These are phyloP conservation scores for Sycophila texana DNA, from an alignment of 2,888 invertebrate genomes.

Conservation along the genomic window DNA sequence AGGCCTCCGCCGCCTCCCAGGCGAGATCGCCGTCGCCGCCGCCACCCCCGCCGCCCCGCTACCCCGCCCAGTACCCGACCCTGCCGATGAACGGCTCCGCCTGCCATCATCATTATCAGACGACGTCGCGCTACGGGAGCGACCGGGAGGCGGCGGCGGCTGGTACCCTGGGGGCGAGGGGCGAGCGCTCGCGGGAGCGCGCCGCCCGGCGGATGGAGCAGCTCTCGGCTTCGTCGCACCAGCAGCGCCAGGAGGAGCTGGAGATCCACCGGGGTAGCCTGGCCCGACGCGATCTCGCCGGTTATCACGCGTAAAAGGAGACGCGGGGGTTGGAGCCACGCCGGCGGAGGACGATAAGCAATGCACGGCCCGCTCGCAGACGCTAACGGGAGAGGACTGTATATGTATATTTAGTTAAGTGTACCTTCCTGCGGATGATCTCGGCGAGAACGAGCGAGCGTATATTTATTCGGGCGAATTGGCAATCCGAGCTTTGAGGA, in stretches of 20 bases:
- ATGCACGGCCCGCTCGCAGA: neutral
- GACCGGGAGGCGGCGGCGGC: conserved; percentile 47
- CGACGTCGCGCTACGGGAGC: conserved; percentile 63
- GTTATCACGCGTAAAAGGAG: conserved; percentile 54
- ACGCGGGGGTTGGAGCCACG: no score
- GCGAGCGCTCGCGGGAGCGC: conserved; percentile 53
- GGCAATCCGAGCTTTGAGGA: conserved; percentile 24
- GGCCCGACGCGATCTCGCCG: conserved; percentile 60
- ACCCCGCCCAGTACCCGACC: conserved; percentile 69
- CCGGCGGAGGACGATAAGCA: neutral
- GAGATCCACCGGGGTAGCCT: conserved; percentile 60
- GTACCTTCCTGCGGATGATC: conserved; percentile 47
- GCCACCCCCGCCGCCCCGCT: conserved; percentile 66
- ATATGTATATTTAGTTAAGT: conserved; percentile 40
- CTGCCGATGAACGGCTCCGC: conserved; percentile 70
- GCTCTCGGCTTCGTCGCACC: conserved; percentile 58
- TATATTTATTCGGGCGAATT: conserved; percentile 42
- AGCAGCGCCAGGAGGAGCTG: conserved; percentile 61
- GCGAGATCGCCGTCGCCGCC: conserved; percentile 56
- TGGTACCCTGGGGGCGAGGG: conserved; percentile 39
- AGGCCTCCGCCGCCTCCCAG: conserved; percentile 45
- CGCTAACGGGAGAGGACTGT: neutral
- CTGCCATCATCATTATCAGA: conserved; percentile 69
- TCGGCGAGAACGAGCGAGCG: conserved; percentile 21
- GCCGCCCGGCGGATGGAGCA: conserved; percentile 54